phyloP scores from a whole-genome alignment of 2,797 vertebrate species.

The Cossypha heuglini region DNA sequence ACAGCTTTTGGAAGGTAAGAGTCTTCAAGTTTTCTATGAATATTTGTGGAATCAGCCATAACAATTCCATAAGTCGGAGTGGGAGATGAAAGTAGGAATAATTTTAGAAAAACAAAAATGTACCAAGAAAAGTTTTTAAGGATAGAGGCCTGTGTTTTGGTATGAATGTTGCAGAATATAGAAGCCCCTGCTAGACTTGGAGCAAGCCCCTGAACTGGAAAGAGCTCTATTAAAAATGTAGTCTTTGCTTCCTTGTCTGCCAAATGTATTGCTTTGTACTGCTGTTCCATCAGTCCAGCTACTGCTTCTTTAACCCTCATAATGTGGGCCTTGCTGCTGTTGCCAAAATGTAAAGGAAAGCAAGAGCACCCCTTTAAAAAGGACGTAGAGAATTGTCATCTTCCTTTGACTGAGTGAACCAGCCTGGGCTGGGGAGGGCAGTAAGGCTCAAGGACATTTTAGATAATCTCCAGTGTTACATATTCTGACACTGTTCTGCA shows the following conservation, averaged over 20 bases:
- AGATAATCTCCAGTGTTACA: background rate
- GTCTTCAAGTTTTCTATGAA: background rate
- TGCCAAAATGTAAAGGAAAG: background rate
- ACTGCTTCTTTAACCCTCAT: background rate
- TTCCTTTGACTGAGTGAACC: background rate
- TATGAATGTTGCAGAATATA: background rate
- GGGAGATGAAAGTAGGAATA: background rate
- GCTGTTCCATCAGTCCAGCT: background rate
- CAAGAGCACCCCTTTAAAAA: background rate
- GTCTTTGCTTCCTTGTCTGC: background rate
- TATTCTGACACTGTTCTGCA: background rate
- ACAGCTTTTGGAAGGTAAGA: constrained; percentile 95
- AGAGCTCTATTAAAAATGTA: background rate
- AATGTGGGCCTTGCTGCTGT: background rate
- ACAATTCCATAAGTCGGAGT: background rate
- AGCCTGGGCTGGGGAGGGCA: background rate
- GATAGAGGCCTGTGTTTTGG: background rate
- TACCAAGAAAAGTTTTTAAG: background rate
- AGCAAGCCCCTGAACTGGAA: background rate
- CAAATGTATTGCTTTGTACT: background rate
- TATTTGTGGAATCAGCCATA: background rate
- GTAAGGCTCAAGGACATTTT: background rate
- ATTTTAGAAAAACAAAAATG: background rate
- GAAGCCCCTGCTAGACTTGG: background rate
- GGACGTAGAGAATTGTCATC: background rate